Evolutionary conservation across 64 coral and sea anemone species (phyloP), one percentile per base, ranked within the genome.

Genomic region (Platygyra sinensis): DNA sequence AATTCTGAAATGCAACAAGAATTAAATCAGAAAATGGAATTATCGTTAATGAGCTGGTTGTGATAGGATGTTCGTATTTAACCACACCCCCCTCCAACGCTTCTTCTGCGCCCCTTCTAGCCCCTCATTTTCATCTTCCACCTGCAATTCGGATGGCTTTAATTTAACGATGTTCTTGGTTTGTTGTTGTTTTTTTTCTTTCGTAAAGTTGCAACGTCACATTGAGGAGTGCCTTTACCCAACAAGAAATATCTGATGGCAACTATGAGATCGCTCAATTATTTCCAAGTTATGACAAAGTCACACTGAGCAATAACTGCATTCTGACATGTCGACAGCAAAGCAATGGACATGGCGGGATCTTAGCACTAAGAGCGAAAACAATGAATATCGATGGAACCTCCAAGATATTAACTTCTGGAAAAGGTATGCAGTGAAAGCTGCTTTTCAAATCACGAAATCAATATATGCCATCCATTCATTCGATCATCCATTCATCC

Each of bases 241-340:
- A n/a, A n/a, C 15, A 8, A n/a, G 63, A 8, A 8, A 67, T 8
- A 22, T 67, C 7, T 18, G 19, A 22, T 67, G 20, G 24, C 19
- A 67, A n/a, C 25, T 60, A 90, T 30, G 5, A 88, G 6, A 95
- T 82, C 31, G 83, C 75, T 10, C 93, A 95, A 71, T 52, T 51
- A n/a, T 91, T 95, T 33, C 82, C 82, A 62, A 87, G 62, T 31
- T 95, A 87, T 65, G 27, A 82, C 19, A 71, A 38, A 10, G 72
- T 95, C 5, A 86, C 88, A 25, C 57, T 95, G 17, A 90, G 72
- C 49, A 80, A 94, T 13, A 77, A 55, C 52, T 94, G 93, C 62
- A 71, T 31, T 22, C 2, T 94, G n/a, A 90, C 74, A 24, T 90
- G 93, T 65, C 51, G 49, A 30, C 59, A 73, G 16, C 81, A 60